Percentiles rank a stretch among this genome's conserved stretches.
These are phyloP conservation scores for Microctenopoma stevenorrisi DNA, from an alignment of 2,797 vertebrate genomes.

Conservation along the genomic window DNA sequence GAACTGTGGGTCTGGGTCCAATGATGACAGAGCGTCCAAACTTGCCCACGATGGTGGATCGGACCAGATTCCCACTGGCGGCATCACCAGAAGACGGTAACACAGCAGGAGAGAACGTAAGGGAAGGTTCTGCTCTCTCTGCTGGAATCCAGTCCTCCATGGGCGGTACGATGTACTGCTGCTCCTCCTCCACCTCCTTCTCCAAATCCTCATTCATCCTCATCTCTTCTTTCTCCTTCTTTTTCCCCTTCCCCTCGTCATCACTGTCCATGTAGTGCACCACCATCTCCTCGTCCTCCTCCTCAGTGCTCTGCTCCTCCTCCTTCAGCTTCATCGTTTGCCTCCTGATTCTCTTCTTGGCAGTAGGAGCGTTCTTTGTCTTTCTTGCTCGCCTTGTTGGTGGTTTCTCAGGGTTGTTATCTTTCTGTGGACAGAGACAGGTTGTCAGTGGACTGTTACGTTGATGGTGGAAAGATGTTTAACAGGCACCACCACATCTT, in stretches of 20 bases:
- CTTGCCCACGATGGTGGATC: conserved; percentile 64
- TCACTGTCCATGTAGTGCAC: conserved; percentile 60
- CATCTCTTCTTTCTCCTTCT: conserved; percentile 42
- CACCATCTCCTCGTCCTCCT: conserved; percentile 26
- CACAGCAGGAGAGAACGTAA: conserved; percentile 45
- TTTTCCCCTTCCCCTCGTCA: conserved; percentile 40
- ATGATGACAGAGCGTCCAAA: conserved; percentile 49
- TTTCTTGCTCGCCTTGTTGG: fast-evolving
- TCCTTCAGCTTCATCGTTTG: background rate
- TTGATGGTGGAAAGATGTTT: too few species aligned
- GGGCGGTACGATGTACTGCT: conserved; percentile 61
- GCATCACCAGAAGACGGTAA: background rate
- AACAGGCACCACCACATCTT: too few species aligned
- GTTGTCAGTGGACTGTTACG: background rate
- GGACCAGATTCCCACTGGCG: background rate
- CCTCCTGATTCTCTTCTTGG: background rate
- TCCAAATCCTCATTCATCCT: conserved; percentile 50
- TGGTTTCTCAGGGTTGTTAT: fast-evolving
- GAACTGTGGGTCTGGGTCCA: conserved; percentile 27
- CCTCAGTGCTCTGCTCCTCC: conserved; percentile 19
- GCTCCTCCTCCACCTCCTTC: conserved; percentile 2
- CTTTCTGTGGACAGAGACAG: conserved; percentile 23
- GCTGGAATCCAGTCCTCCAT: conserved; percentile 87
- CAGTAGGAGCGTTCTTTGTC: background rate
- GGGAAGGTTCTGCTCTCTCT: background rate